phyloP scores from a whole-genome alignment of 2,113 vertebrate species.

The Drymodes brunneopygia region DNA sequence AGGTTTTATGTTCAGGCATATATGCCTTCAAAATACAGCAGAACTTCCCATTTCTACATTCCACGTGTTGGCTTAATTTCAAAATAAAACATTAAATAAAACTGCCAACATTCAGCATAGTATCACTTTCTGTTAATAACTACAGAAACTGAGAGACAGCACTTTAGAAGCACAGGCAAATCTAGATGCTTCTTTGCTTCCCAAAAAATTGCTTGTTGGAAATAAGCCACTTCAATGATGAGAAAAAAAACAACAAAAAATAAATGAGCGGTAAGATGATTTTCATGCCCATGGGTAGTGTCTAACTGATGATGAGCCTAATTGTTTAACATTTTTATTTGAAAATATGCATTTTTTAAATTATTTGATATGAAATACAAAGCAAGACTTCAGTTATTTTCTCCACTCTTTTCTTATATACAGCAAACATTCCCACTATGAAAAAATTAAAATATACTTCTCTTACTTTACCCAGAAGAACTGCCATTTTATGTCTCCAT shows the following conservation, averaged over 20 bases:
- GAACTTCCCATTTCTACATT: not conserved
- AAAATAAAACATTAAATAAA: not conserved
- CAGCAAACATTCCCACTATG: not conserved
- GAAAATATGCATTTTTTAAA: not conserved
- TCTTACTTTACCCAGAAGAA: slow-evolving; percentile 95
- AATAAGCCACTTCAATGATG: not conserved
- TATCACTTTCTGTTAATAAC: not conserved
- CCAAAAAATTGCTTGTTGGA: not conserved
- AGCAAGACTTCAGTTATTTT: not conserved
- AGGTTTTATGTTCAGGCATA: not conserved
- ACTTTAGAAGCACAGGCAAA: not conserved
- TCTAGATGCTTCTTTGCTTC: not conserved
- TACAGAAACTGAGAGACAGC: not conserved
- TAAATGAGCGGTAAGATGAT: not conserved
- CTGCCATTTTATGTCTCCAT: slow-evolving; percentile 98
- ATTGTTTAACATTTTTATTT: not conserved
- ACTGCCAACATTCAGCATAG: not conserved
- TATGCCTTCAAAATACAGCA: not conserved
- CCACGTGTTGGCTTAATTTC: not conserved
- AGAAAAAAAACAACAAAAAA: not conserved
- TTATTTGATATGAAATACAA: not conserved
- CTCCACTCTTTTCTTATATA: not conserved
- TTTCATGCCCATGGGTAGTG: not conserved
- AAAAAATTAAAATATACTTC: not conserved
- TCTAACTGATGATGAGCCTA: not conserved